Base-by-base conservation (phyloP, 23 tunicate genomes). In the Styela clava region DNA sequence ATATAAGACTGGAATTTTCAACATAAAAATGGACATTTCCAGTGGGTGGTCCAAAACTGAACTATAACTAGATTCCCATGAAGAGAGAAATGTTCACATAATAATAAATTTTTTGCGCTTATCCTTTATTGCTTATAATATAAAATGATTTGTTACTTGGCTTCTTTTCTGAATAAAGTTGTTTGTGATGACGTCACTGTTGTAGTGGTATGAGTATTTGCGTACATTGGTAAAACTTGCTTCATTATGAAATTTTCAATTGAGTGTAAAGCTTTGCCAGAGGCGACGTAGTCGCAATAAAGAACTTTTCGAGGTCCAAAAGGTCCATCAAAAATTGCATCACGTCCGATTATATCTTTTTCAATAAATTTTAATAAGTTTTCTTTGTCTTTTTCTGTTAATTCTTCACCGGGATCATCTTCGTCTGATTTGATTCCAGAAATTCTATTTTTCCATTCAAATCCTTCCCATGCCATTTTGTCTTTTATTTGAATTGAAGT, bases 281-380 rank as follows among this genome's bases (percentile, higher is more conserved):
- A 85, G 26, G 99, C 99, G 35, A 87, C 79, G 34, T 95, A 81
- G 83, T 95, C 99, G 74, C 99, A 95, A 79, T 95, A 95, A 24
- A 84, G 78, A 23, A 95, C 61, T 68, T 74, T 83, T 61, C 99
- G 62, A 35, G 21, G 29, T 18, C 99, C 99, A 79, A 64, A 95
- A 2, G 99, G 96, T 31, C 92, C 85, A 73, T 44, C 35, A 73
- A 89, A 90, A 20, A 26, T 31, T 30, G 79, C 35, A 28, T 70
- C 88, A 16, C 79, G 86, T 52, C 99, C 99, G 69, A 95, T 89
- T 44, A 89, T 52, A 67, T 95, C 79, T 35, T 74, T 76, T 27
- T 36, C 33, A 52, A 95, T 82, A 61, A 90, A 89, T 33, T 90
- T 61, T 24, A 87, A 7, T 5, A 95, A 30, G 1, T 81, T 78